Conservation (phyloP, 2,113 vertebrate species). For the Scatophagus argus region DNA sequence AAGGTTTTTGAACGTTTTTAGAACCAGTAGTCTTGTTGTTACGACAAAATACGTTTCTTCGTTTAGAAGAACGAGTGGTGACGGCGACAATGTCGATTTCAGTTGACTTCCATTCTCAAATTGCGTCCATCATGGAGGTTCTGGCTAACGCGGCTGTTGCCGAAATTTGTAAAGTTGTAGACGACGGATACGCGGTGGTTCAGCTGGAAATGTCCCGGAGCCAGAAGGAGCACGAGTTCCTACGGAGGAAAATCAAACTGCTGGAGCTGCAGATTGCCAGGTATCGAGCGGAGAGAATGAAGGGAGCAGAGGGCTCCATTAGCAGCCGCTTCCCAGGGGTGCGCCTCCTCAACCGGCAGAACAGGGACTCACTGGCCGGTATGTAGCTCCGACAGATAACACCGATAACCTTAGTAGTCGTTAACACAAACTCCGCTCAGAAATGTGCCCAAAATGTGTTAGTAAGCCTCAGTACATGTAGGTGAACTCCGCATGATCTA, state of each 20-base stretch:
- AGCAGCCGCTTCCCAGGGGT: slow-evolving; percentile 53
- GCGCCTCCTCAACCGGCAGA: slow-evolving; percentile 49
- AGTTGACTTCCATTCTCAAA: slow-evolving; percentile 71
- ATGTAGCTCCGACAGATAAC: not conserved
- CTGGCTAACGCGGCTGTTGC: slow-evolving; percentile 77
- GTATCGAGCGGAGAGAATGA: slow-evolving; percentile 58
- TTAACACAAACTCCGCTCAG: not conserved
- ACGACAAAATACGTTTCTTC: not conserved
- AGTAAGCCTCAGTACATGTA: not conserved
- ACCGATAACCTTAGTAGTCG: not conserved
- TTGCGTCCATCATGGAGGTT: slow-evolving; percentile 80
- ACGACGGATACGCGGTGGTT: slow-evolving; percentile 71
- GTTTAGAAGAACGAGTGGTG: not conserved
- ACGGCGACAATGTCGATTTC: slow-evolving; percentile 45
- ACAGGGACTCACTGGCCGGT: slow-evolving; percentile 41
- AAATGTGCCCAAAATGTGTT: not conserved
- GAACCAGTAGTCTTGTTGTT: not conserved
- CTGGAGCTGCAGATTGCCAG: slow-evolving; percentile 67
- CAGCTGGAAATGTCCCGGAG: slow-evolving; percentile 69
- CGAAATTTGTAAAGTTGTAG: slow-evolving; percentile 77
- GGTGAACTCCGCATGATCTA: not conserved
- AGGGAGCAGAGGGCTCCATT: slow-evolving; percentile 34
- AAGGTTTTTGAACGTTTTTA: not conserved
- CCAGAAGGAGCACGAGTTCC: slow-evolving; percentile 76
- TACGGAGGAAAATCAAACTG: slow-evolving; percentile 68